Conservation (phyloP, 1,140 invertebrate species). For the Drosophila virilis region DNA sequence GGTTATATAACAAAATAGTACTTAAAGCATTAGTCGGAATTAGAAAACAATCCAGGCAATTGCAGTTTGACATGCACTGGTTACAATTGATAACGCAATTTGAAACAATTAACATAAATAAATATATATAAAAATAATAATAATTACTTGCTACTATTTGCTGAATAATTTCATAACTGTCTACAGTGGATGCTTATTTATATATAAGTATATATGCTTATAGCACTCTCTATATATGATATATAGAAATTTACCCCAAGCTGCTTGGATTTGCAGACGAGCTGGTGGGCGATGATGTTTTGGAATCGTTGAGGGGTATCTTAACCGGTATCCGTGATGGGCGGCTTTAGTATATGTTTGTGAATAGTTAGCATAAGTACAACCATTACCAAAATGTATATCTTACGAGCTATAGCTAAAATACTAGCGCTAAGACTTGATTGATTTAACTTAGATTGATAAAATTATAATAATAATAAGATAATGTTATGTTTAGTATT, state of each 20-base stretch:
- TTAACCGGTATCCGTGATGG: conserved; percentile 83
- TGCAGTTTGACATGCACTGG: conserved; percentile 47
- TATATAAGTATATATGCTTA: conserved; percentile 20
- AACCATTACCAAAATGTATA: conserved; percentile 58
- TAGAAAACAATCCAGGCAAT: conserved; percentile 7
- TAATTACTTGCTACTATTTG: conserved; percentile 66
- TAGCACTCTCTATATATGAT: conserved; percentile 6
- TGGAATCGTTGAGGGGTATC: conserved; percentile 76
- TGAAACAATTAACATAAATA: conserved; percentile 22
- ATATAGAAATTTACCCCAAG: conserved; percentile 76
- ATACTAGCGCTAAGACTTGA: not conserved
- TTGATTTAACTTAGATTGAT: conserved; percentile 20
- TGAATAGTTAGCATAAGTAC: conserved; percentile 62
- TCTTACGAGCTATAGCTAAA: conserved; percentile 31
- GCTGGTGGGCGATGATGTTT: conserved; percentile 81
- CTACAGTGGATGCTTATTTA: conserved; percentile 16
- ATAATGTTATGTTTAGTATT: conserved; percentile 55
- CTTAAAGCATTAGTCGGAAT: conserved; percentile 17
- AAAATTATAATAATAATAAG: conserved; percentile 27
- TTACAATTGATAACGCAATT: conserved; percentile 34
- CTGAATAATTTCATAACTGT: conserved; percentile 12
- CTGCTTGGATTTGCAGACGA: conserved; percentile 74
- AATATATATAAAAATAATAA: conserved; percentile 41
- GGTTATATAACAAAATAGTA: conserved; percentile 1
- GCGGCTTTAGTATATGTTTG: conserved; percentile 64